Evolutionary conservation across 2,113 vertebrate genomes (phyloP).

Genomic region (Corythaixoides concolor): DNA sequence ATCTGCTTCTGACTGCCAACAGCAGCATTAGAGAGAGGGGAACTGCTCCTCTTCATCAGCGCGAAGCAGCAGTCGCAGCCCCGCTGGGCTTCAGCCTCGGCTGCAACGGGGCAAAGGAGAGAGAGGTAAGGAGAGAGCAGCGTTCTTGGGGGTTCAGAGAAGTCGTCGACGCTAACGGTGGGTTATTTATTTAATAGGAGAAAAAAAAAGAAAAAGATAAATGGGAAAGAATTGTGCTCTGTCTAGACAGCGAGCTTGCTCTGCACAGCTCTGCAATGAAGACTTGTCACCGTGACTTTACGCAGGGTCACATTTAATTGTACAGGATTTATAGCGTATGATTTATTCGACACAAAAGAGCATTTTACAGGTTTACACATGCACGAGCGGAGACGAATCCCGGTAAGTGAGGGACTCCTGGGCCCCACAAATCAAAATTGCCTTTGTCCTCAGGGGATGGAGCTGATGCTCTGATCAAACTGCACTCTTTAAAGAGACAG

Average conservation of each 20-base stretch:
- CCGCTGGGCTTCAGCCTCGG: conserved; percentile 24
- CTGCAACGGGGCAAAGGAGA: not conserved
- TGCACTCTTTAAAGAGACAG: conserved; percentile 60
- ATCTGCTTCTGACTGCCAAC: conserved; percentile 72
- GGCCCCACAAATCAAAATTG: conserved; percentile 67
- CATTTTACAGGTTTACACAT: conserved; percentile 53
- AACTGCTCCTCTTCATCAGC: conserved; percentile 62
- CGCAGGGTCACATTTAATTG: not conserved
- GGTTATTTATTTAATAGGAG: not conserved
- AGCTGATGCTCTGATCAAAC: conserved; percentile 51
- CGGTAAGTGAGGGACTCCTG: conserved; percentile 50
- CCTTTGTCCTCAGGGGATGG: conserved; percentile 56
- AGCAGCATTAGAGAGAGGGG: conserved; percentile 74
- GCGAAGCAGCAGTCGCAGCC: conserved; percentile 54
- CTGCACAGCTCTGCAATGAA: not conserved
- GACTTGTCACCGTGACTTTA: not conserved
- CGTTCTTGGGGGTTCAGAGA: not conserved
- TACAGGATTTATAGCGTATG: not conserved
- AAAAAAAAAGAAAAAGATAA: not conserved
- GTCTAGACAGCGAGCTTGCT: not conserved
- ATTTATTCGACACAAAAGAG: conserved; percentile 59
- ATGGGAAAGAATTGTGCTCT: not conserved
- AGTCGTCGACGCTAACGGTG: not conserved
- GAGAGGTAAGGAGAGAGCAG: not conserved
- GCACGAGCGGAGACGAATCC: not conserved